Base-by-base conservation (phyloP, 2,113 vertebrate species). In the Nipponia nippon region DNA sequence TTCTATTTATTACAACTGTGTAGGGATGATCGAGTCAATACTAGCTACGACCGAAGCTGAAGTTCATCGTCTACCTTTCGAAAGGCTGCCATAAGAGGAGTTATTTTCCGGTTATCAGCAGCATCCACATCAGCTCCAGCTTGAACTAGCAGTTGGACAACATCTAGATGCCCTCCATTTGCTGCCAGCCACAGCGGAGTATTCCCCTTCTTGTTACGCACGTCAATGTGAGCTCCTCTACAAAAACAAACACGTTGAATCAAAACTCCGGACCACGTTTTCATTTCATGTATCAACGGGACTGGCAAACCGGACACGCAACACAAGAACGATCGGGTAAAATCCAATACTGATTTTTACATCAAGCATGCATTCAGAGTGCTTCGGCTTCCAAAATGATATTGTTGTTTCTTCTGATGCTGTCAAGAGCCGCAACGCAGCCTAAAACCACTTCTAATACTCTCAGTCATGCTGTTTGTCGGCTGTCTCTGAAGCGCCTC, bases 161-260 rank as follows among this genome's bases (percentile, higher is more conserved):
- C 99, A 55, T 99, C 99, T 13, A 99, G 99, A 93, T 99, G 99
- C 40, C 99, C 99, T 16, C 99, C 99, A 6, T 99, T 99, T 71
- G 99, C 99, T 62, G 99, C 99, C 90, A 99, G 98, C 99, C 99
- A 99, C 30, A 99, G 97, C 1, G 99, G 99, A 83, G 99, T 99
- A 97, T 99, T 99, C 93, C 99, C 99, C 98, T 99, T 99, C 98
- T 99, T 99, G 97, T 99, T 99, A 34, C 99, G 99, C 65, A 99
- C 99, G 8, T 99, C 99, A 21, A 99, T 99, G 97, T 99, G 99
- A 96, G 99, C 99, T 82, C 99, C 99, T 97, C 99, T 99, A 84
- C 47, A 96, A 90, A 77, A 94, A 79, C 53, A 69, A 95, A 89
- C 13, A 22, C 1, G 0, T 8, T 5, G 21, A 3, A 9, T 78